Percentiles rank a stretch among this genome's conserved stretches.
These are phyloP conservation scores for Tarsius wallacei DNA, from an alignment of 2,797 vertebrate genomes.

Conservation along the genomic window DNA sequence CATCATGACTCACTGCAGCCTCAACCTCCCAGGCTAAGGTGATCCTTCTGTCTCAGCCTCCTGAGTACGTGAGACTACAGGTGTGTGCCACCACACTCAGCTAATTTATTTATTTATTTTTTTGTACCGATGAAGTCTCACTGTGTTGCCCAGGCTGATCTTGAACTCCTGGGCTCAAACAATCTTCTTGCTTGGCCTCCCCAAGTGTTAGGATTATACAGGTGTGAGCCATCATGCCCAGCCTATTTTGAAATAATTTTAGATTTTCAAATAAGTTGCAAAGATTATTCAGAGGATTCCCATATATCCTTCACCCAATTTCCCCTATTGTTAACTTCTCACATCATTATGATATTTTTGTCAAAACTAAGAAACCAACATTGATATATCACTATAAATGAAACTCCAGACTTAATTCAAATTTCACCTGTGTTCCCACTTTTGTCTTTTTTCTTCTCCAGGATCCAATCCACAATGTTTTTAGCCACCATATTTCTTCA, in stretches of 20 bases:
- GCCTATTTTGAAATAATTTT: constrained; percentile 23
- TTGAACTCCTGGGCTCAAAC: too few species aligned
- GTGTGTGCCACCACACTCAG: too few species aligned
- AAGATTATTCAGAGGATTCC: neutral
- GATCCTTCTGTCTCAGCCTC: too few species aligned
- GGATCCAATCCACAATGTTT: neutral
- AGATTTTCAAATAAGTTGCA: neutral
- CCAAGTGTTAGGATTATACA: too few species aligned
- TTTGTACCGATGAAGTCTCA: too few species aligned
- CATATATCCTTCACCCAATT: neutral
- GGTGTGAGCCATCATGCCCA: too few species aligned
- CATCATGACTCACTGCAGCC: too few species aligned
- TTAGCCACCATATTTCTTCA: neutral
- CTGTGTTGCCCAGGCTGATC: too few species aligned
- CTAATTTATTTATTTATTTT: too few species aligned
- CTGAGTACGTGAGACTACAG: too few species aligned
- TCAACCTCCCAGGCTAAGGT: too few species aligned
- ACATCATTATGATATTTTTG: neutral
- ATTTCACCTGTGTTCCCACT: neutral
- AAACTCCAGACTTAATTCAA: neutral
- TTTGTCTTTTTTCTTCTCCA: neutral
- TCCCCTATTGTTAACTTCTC: neutral
- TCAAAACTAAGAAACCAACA: neutral
- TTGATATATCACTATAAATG: neutral
- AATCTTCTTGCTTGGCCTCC: too few species aligned